phyloP scores from a whole-genome alignment of 2,113 vertebrate species.

The Pedetes capensis region DNA sequence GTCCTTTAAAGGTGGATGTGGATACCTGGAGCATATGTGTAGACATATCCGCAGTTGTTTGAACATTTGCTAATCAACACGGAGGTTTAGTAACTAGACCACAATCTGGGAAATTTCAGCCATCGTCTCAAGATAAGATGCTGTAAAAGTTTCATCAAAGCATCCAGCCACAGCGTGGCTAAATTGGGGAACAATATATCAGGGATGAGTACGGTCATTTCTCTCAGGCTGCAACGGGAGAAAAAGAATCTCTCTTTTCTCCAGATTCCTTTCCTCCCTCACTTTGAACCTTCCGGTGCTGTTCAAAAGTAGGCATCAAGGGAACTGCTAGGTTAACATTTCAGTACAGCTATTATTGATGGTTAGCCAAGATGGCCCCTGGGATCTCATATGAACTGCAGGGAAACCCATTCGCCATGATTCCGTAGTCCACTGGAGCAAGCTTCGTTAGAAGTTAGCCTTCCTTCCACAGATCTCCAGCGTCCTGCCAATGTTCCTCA shows the following conservation, averaged over 20 bases:
- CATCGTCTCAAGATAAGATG: constrained; percentile 24
- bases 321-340: not conserved
- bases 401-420: not conserved
- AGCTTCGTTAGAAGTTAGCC: not conserved
- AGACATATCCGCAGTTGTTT: not conserved
- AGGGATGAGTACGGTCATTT: not conserved
- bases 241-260: not conserved
- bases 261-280: not conserved
- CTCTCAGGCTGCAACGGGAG: not conserved
- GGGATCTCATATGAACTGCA: not conserved
- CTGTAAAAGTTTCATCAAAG: constrained; percentile 46
- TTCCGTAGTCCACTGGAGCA: not conserved
- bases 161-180: not conserved
- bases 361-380: not conserved
- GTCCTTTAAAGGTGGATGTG: not conserved
- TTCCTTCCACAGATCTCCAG: not conserved
- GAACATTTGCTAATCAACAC: not conserved
- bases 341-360: not conserved
- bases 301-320: not conserved
- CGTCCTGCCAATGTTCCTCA: not conserved
- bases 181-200: not conserved
- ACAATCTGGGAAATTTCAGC: not conserved
- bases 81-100: not conserved
- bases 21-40: not conserved
- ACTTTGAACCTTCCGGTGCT: not conserved